Evolutionary conservation across 35 echinoderm and acorn worm genomes (phyloP).

Genomic region (Patiria miniata): DNA sequence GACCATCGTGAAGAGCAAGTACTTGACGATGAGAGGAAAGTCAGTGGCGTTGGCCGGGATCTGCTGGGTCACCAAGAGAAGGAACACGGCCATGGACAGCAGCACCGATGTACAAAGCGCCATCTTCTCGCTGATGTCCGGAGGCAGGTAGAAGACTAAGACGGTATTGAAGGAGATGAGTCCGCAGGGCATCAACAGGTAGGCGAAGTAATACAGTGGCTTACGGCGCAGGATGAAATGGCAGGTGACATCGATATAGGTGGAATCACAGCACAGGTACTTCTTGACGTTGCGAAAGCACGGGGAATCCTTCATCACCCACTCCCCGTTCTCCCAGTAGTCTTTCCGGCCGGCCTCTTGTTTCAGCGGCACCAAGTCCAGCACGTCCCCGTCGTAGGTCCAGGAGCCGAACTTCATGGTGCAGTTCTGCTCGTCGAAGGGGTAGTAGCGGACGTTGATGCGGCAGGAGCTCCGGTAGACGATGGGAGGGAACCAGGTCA

Average conservation of each 20-base stretch:
- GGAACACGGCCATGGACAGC: slow-evolving; percentile 89
- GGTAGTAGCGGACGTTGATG: slow-evolving; percentile 91
- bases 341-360: slow-evolving; percentile 53
- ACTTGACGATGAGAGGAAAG: slow-evolving; percentile 97
- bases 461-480: slow-evolving; percentile 93
- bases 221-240: slow-evolving; percentile 66
- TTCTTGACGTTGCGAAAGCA: slow-evolving; percentile 37
- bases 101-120: slow-evolving; percentile 82
- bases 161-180: slow-evolving; percentile 96
- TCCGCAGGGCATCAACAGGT: slow-evolving; percentile 85
- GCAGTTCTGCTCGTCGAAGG: slow-evolving; percentile 94
- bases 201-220: slow-evolving; percentile 95
- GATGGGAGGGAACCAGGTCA: slow-evolving; percentile 85
- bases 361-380: slow-evolving; percentile 63
- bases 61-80: slow-evolving; percentile 82
- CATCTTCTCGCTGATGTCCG: slow-evolving; percentile 98
- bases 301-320: slow-evolving; percentile 65
- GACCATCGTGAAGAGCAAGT: slow-evolving; percentile 91
- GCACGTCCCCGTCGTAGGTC: slow-evolving; percentile 79
- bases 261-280: slow-evolving; percentile 79
- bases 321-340: slow-evolving; percentile 94
- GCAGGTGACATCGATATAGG: slow-evolving; percentile 88
- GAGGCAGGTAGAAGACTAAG: slow-evolving; percentile 93
- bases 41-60: slow-evolving; percentile 95
- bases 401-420: slow-evolving; percentile 94